Evolutionary conservation across 2,113 vertebrate species (phyloP), one percentile per base, ranked within the genome.

Genomic region (Rhagologus leucostigma): DNA sequence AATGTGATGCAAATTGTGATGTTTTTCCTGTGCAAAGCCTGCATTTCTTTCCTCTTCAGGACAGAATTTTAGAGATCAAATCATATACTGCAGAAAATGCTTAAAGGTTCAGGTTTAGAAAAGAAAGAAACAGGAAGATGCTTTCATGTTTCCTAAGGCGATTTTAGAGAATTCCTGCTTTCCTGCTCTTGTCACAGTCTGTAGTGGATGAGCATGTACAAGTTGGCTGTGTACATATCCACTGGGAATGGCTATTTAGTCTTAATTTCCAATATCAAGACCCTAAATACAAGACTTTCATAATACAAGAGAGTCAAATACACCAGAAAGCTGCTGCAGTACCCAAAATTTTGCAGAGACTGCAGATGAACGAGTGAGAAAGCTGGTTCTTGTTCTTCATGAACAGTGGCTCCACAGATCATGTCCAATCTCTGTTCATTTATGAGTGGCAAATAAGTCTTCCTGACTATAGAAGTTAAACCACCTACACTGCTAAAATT

Each of bases 31-130:
- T 39, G 47, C 21, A 83, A 91, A 79, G 23, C 18, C 39, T 57
- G 12, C 21, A 17, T 75, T 85, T 86, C 56, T 62, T 71, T 83
- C 20, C 55, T 71, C 19, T 49, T 68, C 18, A 46, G 44, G 7
- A 30, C 39, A 68, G 19, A 91, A 55, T 10, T 67, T 44, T 13
- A 59, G 52, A 55, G 33, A 68, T 33, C 20, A 70, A 75, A 83
- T 57, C 24, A 23, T 26, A 30, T 29, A 33, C 13, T 42, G 16
- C 0, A 0, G 33, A 50, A 71, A 88, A 52, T 32, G 13, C 16
- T 18, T 41, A 47, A 68, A 67, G 11, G 6, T 70, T 84, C 37
- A 56, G 9, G 18, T 74, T 84, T 26, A 75, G 65, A 62, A 89
- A 78, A 57, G 29, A 56, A 74, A 87, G 41, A 52, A 90, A 49